Evolutionary conservation across 2,888 invertebrate species (phyloP).

Genomic region (Rapana venosa): DNA sequence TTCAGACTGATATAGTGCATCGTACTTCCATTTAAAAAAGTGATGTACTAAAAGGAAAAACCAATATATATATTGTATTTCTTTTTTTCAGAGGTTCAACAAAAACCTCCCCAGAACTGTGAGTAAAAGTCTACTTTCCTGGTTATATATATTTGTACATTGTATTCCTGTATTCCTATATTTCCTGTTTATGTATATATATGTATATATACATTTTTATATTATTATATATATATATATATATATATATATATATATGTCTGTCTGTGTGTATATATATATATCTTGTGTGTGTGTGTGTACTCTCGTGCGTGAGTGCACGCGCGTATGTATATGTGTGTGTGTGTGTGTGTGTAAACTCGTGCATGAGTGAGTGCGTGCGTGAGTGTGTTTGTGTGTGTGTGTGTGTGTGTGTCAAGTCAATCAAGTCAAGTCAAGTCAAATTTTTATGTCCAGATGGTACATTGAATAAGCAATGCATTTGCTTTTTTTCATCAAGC

Average conservation of each 20-base stretch:
- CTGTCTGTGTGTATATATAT: too few species aligned
- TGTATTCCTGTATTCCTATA: too few species aligned
- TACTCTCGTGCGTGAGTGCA: background rate
- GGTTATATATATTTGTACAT: too few species aligned
- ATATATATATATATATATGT: too few species aligned
- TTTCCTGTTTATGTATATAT: too few species aligned
- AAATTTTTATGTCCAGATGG: too few species aligned
- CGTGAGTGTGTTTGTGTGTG: background rate
- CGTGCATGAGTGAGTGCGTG: background rate
- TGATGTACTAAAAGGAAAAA: background rate
- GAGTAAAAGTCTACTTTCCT: background rate
- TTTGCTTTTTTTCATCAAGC: too few species aligned
- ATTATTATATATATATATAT: too few species aligned
- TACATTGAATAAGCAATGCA: too few species aligned
- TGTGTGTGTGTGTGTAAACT: background rate
- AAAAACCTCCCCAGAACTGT: background rate
- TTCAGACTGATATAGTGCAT: too few species aligned
- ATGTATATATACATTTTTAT: too few species aligned
- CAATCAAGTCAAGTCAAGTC: too few species aligned
- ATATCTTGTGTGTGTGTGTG: background rate
- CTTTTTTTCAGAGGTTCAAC: slow-evolving; percentile 1
- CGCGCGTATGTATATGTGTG: background rate
- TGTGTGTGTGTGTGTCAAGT: background rate
- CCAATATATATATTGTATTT: background rate
- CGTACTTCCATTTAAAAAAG: background rate